Conservation (phyloP, 2,797 vertebrate species). For the Perodicticus potto region DNA sequence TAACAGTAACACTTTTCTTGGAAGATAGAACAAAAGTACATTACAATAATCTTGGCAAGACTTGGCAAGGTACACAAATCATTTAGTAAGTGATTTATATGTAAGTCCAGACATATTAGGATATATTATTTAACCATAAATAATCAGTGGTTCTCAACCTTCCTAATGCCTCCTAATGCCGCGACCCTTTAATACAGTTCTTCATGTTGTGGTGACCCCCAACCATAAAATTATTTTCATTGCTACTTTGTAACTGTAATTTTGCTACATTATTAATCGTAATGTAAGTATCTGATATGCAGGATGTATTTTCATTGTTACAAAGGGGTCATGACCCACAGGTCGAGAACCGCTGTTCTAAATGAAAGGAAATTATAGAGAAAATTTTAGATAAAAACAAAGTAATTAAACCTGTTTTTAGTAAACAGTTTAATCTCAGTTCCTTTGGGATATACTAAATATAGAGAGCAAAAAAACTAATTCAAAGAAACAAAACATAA, state of each 20-base stretch:
- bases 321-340: too few relatives aligned
- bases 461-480: not conserved
- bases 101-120: not conserved
- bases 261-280: too few relatives aligned
- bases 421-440: constrained; percentile 21
- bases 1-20: not conserved
- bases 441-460: not conserved
- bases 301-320: too few relatives aligned
- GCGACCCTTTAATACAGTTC: too few relatives aligned
- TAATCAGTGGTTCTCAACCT: too few relatives aligned
- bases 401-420: constrained; percentile 1
- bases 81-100: not conserved
- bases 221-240: too few relatives aligned
- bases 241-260: too few relatives aligned
- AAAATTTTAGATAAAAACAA: constrained; percentile 8
- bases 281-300: too few relatives aligned
- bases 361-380: not conserved
- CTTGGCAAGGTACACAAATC: not conserved
- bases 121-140: not conserved
- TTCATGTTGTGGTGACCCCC: too few relatives aligned
- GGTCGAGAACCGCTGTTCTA: not conserved
- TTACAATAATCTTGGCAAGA: not conserved
- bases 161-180: too few relatives aligned
- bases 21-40: constrained; percentile 13
- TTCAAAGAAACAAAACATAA: not conserved